A percentile compares a stretch with the other conserved stretches of the same genome.
Conservation (phyloP, 2,113 vertebrate genomes). For the Otolemur garnettii region DNA sequence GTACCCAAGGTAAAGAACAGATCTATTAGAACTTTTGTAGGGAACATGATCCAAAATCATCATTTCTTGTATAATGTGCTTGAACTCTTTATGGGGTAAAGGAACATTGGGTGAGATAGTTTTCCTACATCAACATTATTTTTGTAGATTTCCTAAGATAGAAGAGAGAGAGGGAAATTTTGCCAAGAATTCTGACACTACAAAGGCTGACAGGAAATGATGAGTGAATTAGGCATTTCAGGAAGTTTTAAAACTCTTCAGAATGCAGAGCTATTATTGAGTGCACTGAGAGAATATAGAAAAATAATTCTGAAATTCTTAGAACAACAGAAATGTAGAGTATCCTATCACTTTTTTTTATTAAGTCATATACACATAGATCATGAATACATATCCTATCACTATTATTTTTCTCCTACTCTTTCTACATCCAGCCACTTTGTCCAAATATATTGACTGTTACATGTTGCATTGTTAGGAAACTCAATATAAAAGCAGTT, state of each 20-base stretch:
- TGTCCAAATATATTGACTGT: background rate
- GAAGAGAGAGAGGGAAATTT: background rate
- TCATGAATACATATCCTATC: background rate
- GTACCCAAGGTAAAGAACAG: constrained; percentile 56
- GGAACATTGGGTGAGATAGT: background rate
- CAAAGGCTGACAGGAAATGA: constrained; percentile 15
- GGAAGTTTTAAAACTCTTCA: constrained; percentile 37
- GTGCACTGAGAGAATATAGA: background rate
- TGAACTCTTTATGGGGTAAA: constrained; percentile 42
- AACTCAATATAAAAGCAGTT: constrained; percentile 26
- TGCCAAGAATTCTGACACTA: constrained; percentile 45
- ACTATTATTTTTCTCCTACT: constrained; percentile 47
- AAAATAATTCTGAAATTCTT: constrained; percentile 51
- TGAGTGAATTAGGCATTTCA: constrained; percentile 22
- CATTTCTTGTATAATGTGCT: constrained; percentile 54
- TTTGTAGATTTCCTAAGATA: constrained; percentile 34
- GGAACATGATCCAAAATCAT: constrained; percentile 56
- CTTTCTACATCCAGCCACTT: background rate
- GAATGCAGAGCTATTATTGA: background rate
- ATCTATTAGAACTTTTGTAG: constrained; percentile 16
- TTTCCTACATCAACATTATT: background rate
- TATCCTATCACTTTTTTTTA: constrained; percentile 5
- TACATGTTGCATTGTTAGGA: background rate
- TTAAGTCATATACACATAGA: no score
- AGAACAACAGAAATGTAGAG: background rate